phyloP scores from a whole-genome alignment of 2,888 invertebrate species.

The Elegia similella region DNA sequence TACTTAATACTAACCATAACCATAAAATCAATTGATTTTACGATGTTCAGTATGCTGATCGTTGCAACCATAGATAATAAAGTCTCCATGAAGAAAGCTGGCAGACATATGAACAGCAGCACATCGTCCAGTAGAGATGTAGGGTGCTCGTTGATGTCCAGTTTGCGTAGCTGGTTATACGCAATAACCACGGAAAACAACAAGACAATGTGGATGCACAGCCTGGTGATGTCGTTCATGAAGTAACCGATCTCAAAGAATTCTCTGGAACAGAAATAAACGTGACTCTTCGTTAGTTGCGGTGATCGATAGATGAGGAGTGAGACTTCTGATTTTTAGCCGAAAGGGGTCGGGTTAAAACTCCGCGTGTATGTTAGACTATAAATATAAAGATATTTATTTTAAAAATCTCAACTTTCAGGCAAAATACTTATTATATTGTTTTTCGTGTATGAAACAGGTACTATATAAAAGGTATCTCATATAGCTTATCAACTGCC shows the following conservation, averaged over 20 bases:
- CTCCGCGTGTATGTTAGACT: no score
- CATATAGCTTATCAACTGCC: no score
- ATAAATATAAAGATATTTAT: no score
- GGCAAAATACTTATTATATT: no score
- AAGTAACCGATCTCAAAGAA: constrained; percentile 71
- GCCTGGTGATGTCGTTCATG: constrained; percentile 76
- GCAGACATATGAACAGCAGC: constrained; percentile 86
- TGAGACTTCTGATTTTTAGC: no score
- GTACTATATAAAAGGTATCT: no score
- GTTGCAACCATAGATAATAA: constrained; percentile 86
- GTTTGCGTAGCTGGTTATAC: constrained; percentile 83
- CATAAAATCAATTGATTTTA: constrained; percentile 75
- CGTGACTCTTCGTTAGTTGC: no score
- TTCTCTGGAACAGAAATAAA: constrained; percentile 52
- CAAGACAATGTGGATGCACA: constrained; percentile 80
- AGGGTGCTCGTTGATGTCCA: constrained; percentile 85
- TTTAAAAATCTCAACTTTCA: no score
- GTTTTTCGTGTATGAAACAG: no score
- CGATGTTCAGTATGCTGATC: constrained; percentile 70
- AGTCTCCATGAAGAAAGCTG: constrained; percentile 87
- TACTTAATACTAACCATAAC: constrained; percentile 72
- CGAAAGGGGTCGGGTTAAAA: no score
- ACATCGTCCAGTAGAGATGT: constrained; percentile 86
- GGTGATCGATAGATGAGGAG: no score
- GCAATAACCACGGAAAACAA: constrained; percentile 81